Base-by-base conservation (phyloP, 30 jellyfish, hydroid and myxozoan species). In the Aurelia sp. region DNA sequence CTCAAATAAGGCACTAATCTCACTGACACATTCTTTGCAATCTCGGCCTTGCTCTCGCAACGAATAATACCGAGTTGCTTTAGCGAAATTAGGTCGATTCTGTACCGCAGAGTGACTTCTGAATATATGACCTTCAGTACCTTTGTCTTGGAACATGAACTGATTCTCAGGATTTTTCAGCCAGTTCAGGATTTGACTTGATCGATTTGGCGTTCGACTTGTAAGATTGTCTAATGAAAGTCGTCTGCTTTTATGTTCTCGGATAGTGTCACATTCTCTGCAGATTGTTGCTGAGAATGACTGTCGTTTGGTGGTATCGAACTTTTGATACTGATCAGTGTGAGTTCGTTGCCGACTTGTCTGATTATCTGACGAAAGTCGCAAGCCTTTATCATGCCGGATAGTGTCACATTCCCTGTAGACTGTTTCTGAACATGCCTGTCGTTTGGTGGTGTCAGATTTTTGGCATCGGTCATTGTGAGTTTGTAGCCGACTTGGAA, bases 21-120 rank as follows among this genome's bases (percentile, higher is more conserved):
- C 40, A 23, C 21, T 20, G 40, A 33, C 23, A 21, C 81, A 33
- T 40, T 18, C n/a, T 15, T 8, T 18, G 4, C 37, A 10, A 0
- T 30, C 74, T 47, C 59, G 40, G 59, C 4, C 74, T 53, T 69
- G 51, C 66, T 82, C 62, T 40, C 92, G 79, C 8, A 82, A 11
- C 31, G 92, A 82, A 44, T 71, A 73, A 60, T 1, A 82, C 62
- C 82, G 80, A 8, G 84, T 27, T 50, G 47, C 73, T 63, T 82
- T 82, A 0, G 66, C 53, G 59, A 82, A 58, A 17, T 35, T 27
- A 4, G 86, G 71, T 44, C 92, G 40, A 21, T 62, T 74, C 70
- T 82, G 72, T 16, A 82, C 86, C 3, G 92, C 85, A 60, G 92
- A 82, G 37, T 71, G 82, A 23, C 92, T 82, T 44, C 92, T 47